These are phyloP conservation scores for Meloidogyne floridensis DNA, from an alignment of 1,140 invertebrate genomes.

Conservation along the genomic window DNA sequence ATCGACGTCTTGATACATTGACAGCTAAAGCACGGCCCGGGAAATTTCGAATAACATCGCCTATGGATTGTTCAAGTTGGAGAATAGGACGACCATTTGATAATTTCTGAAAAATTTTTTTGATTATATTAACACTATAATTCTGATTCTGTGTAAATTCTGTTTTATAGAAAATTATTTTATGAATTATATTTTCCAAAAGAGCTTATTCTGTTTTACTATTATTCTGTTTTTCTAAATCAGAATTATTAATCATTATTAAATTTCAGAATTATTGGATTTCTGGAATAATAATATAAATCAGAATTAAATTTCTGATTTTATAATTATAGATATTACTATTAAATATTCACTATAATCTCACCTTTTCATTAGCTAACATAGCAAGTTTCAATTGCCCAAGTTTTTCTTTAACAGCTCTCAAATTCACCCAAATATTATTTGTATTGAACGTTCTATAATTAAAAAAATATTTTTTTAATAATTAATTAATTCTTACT, in stretches of 20 bases:
- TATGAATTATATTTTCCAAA: too few relatives aligned
- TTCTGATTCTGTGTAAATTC: background rate
- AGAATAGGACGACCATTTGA: slow-evolving; percentile 50
- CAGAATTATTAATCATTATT: background rate
- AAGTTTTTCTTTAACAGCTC: slow-evolving; percentile 82
- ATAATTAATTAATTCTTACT: slow-evolving; percentile 68
- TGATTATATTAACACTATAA: background rate
- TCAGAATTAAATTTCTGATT: too few relatives aligned
- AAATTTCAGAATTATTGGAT: too few relatives aligned
- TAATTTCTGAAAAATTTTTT: slow-evolving; percentile 24
- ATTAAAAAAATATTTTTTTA: background rate
- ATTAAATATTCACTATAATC: too few relatives aligned
- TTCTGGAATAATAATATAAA: too few relatives aligned
- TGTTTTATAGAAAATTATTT: too few relatives aligned
- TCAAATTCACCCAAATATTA: slow-evolving; percentile 93
- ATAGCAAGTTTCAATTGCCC: slow-evolving; percentile 89
- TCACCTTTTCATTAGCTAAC: slow-evolving; percentile 71
- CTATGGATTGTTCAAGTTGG: slow-evolving; percentile 63
- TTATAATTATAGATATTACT: too few relatives aligned
- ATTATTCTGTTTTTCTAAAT: background rate
- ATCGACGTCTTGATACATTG: slow-evolving; percentile 53
- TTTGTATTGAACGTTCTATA: slow-evolving; percentile 93
- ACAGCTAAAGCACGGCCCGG: slow-evolving; percentile 38
- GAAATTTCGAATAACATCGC: slow-evolving; percentile 54
- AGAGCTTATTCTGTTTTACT: too few relatives aligned